Base-by-base conservation (phyloP, 2,888 invertebrate genomes). In the Rhamphomyia laevipes region DNA sequence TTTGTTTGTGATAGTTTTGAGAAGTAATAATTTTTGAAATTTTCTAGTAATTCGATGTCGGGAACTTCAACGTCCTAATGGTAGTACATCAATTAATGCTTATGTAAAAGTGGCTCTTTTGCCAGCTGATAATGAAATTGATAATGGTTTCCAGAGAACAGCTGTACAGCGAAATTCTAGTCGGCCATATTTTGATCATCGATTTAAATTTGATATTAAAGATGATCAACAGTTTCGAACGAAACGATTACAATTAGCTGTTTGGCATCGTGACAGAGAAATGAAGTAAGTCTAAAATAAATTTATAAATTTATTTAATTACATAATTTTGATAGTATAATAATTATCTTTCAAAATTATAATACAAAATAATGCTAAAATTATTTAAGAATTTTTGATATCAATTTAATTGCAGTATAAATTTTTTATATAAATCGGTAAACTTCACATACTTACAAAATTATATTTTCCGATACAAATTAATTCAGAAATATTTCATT, bases 201-300 rank as follows among this genome's bases (percentile, higher is more conserved):
- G 81, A 56, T 77, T 89, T 61, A 77, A 78, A 59, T 77, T 88
- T 57, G 81, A 82, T 53, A 51, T 63, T 18, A 44, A 47, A 7
- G 47, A 43, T 16, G 48, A 50, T n/a, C 21, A 23, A 42, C 13
- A 35, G 13, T n/a, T n/a, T 13, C 4, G n/a, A 35, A 72, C 77
- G 45, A 79, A 80, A 60, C 31, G 35, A 11, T 74, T 87, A 42
- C 80, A 86, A 59, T 75, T 90, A 58, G 87, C 89, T 42, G 87
- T 88, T 43, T 90, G 90, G 90, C 89, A 89, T 66, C 74, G 90
- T 57, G 86, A 89, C 70, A 80, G 86, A 58, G 81, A 80, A 57
- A 80, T 82, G 66, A 83, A 86, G 90, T 90, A 74, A 77, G 74
- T 69, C 68, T 47, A 13, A 2, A 3, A n/a, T 13, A n/a, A 13